Conservation (phyloP, 2,888 invertebrate species). For the Acanthosepion lycidas region DNA sequence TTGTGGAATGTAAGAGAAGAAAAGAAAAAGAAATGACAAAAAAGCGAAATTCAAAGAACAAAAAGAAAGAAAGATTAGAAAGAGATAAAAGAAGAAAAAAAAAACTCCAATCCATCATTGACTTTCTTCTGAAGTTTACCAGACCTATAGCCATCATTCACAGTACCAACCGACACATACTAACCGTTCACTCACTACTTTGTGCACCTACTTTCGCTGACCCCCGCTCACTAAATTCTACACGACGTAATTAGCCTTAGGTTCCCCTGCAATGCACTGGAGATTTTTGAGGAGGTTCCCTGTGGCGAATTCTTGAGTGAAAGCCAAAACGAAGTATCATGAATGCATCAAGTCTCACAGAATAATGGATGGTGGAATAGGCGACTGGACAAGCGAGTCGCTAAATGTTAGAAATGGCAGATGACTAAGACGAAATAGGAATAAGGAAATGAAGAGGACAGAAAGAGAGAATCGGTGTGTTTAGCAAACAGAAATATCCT, state of each 20-base stretch:
- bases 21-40: background rate
- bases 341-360: background rate
- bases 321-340: slow-evolving; percentile 1
- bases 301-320: background rate
- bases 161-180: background rate
- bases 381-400: background rate
- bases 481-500: no score
- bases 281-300: slow-evolving; percentile 14
- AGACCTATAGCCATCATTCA: background rate
- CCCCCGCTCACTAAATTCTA: background rate
- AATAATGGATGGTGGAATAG: background rate
- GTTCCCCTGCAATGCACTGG: background rate
- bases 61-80: background rate
- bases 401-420: background rate
- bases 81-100: background rate
- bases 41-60: background rate
- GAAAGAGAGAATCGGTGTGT: background rate
- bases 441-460: background rate
- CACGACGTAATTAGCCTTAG: slow-evolving; percentile 8
- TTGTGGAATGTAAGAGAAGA: background rate
- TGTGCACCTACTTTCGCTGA: background rate
- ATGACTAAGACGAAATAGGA: background rate
- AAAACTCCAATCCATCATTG: background rate
- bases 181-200: background rate
- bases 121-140: background rate